These are phyloP conservation scores for Mythimna impura DNA, from an alignment of 2,888 invertebrate species.

Conservation along the genomic window DNA sequence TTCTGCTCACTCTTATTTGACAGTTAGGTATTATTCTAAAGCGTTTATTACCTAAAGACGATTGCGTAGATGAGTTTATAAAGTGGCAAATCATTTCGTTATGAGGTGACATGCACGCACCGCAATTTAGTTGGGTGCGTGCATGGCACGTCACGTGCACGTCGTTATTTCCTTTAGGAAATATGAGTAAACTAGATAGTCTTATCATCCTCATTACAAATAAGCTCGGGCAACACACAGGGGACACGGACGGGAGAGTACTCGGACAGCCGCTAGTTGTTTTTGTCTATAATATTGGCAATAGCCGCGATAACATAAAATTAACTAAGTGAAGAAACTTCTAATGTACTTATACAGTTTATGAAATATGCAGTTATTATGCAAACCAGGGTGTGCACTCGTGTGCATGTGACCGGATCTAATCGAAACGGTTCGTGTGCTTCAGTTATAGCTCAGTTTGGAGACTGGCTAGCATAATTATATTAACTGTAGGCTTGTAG, in stretches of 20 bases:
- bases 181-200: no score
- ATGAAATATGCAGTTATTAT: constrained; percentile 19
- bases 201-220: no score
- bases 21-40: constrained; percentile 3
- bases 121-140: no score
- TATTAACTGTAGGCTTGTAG: no score
- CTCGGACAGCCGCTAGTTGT: no score
- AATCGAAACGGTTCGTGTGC: constrained; percentile 20
- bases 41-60: neutral
- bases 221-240: no score
- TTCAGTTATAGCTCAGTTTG: constrained; percentile 4
- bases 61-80: neutral
- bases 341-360: constrained; percentile 1
- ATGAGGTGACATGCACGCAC: neutral
- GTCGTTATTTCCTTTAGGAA: no score
- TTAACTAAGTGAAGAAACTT: neutral
- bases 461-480: neutral
- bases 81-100: neutral
- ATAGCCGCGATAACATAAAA: neutral
- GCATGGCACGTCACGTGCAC: no score
- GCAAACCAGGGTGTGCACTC: constrained; percentile 19
- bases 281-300: neutral
- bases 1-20: neutral
- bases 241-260: no score
- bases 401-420: constrained; percentile 21